Conservation (phyloP, 37 sponge, comb jelly and placozoan genomes). For the Spongia lamella region DNA sequence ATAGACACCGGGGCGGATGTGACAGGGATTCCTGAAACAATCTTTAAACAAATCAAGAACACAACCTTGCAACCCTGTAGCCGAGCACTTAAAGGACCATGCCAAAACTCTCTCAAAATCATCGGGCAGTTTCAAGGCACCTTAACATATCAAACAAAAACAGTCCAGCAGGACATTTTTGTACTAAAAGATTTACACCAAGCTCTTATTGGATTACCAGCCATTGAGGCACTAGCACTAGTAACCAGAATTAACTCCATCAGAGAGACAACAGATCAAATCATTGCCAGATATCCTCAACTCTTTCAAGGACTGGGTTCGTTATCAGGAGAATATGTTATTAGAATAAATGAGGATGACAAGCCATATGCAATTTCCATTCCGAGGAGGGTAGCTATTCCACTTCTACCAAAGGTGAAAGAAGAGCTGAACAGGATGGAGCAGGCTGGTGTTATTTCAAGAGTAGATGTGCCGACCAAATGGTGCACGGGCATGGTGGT, state of each 20-base stretch:
- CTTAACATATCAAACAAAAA: neutral
- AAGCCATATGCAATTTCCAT: neutral
- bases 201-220: slow-evolving; percentile 28
- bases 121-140: slow-evolving; percentile 10
- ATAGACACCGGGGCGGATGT: too few species aligned
- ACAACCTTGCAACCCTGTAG: neutral
- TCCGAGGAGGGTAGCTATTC: neutral
- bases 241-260: slow-evolving; percentile 8
- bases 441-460: neutral
- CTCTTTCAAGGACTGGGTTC: neutral
- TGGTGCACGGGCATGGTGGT: neutral
- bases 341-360: neutral
- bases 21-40: too few species aligned
- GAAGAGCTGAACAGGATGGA: slow-evolving; percentile 3
- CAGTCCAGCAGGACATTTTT: slow-evolving; percentile 5
- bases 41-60: too few species aligned
- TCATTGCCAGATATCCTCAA: neutral
- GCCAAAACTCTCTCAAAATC: neutral
- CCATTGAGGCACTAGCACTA: slow-evolving; percentile 15
- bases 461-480: neutral
- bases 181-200: slow-evolving; percentile 17
- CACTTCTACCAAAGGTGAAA: slow-evolving; percentile 1
- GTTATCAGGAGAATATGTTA: neutral
- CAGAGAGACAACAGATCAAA: neutral
- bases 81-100: neutral